Conservation (phyloP, 1,140 invertebrate genomes). For the Bemisia tabaci region DNA sequence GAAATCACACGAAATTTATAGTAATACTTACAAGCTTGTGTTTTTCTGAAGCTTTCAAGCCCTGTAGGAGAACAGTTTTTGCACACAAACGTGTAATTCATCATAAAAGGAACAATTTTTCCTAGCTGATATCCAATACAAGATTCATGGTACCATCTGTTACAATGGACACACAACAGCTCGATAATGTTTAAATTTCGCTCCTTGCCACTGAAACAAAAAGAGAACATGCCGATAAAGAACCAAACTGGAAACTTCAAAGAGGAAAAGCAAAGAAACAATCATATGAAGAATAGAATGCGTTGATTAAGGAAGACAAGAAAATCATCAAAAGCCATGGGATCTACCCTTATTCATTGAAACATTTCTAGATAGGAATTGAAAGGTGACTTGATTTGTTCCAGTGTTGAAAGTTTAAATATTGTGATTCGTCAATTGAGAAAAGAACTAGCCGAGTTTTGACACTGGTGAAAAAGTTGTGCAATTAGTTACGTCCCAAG, state of each 20-base stretch:
- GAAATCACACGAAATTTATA: too few relatives aligned
- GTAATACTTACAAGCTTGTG: slow-evolving; percentile 76
- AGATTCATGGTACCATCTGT: slow-evolving; percentile 83
- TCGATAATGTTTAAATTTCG: slow-evolving; percentile 82
- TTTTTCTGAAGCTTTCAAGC: slow-evolving; percentile 76
- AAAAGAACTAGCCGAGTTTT: too few relatives aligned
- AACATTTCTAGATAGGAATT: not conserved
- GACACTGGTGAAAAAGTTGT: too few relatives aligned
- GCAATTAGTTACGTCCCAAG: too few relatives aligned
- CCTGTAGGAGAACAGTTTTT: slow-evolving; percentile 90
- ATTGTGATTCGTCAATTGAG: too few relatives aligned
- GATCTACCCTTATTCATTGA: too few relatives aligned
- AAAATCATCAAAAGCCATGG: not conserved
- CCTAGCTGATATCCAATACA: slow-evolving; percentile 83
- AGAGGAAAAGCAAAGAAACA: not conserved
- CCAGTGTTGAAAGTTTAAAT: too few relatives aligned
- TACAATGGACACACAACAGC: slow-evolving; percentile 76
- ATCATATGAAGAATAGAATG: not conserved
- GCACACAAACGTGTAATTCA: slow-evolving; percentile 91
- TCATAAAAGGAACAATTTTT: slow-evolving; percentile 87
- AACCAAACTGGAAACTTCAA: not conserved
- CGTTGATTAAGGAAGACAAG: not conserved
- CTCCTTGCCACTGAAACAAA: slow-evolving; percentile 57
- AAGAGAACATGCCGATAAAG: not conserved
- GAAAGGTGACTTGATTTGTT: not conserved